Percentiles rank a stretch among this genome's conserved stretches.
Conservation (phyloP, 1,140 invertebrate genomes). For the Dufourea novaeangliae region DNA sequence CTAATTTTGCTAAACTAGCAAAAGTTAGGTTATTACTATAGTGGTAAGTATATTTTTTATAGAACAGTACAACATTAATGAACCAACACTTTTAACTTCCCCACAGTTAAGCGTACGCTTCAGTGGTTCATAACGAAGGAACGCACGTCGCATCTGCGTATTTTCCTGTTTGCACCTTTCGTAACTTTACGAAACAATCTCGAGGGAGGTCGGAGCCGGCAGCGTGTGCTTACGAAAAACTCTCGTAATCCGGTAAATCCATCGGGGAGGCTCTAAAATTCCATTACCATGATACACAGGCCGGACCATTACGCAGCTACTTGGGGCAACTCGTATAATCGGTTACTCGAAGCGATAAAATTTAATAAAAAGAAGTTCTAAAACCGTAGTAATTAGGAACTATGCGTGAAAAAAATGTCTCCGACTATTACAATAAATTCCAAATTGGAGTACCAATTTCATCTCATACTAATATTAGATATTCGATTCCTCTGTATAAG, state of each 20-base stretch:
- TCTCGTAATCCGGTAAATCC: not conserved
- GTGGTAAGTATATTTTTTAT: too few relatives aligned
- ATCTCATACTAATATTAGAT: too few relatives aligned
- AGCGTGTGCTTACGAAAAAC: not conserved
- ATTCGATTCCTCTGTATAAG: too few relatives aligned
- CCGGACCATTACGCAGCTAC: not conserved
- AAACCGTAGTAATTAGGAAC: too few relatives aligned
- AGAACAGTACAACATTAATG: too few relatives aligned
- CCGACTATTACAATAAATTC: too few relatives aligned
- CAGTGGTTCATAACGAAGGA: constrained; percentile 26
- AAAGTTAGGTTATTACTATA: too few relatives aligned
- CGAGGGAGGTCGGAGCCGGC: not conserved
- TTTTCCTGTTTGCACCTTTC: not conserved
- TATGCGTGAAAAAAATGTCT: too few relatives aligned
- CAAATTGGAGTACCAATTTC: too few relatives aligned
- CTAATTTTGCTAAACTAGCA: too few relatives aligned
- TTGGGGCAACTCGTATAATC: not conserved
- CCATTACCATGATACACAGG: not conserved
- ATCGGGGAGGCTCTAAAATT: not conserved
- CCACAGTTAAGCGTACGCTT: constrained; percentile 52
- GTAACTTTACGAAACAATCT: not conserved
- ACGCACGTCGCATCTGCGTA: not conserved
- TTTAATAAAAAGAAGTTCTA: not conserved
- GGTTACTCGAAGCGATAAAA: not conserved
- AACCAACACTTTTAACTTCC: too few relatives aligned